Evolutionary conservation across 1,140 invertebrate genomes (phyloP), one percentile per base, ranked within the genome.

Genomic region (Drosophila sturtevanti): DNA sequence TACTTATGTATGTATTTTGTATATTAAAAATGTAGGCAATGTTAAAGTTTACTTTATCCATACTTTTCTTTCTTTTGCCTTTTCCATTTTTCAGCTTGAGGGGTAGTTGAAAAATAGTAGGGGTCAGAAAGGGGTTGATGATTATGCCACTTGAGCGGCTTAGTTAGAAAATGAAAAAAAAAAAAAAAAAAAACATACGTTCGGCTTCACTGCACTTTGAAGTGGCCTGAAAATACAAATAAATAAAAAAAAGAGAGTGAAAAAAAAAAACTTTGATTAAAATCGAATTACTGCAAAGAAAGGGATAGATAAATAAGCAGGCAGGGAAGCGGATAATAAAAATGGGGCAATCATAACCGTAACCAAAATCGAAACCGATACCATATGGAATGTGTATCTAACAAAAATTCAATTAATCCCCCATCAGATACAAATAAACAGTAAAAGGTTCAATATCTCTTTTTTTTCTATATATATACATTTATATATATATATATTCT

Each of bases 11-110:
- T 37, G 1, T 18, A 18, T 18, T 21, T 74, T 48, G 59, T 77
- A 73, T 80, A 84, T 80, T 70, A 75, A 76, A 79, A 87, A 81
- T 87, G 71, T 82, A 79, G 75, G 79, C 72, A 56, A 27, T 56
- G 27, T 31, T 11, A 4, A 34, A 56, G 54, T 56, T 56, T 31
- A 48, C 18, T 48, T 21, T 48, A 9, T 31, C 16, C 41, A 16
- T 18, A 18, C 14, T 48, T 48, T 48, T 21, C 16, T 9, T 18
- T 44, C 14, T 41, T 14, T 38, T 6, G 1, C 31, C 1, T 34
- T 34, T 9, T 34, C 7, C 7, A 9, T 34, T 34, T 9, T 3
- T 1, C 7, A 6, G 6, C 3, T 1, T 12, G 34, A 2, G 34
- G 34, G 34, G 34, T 35, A 12, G 10, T 35, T 3, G 34, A 35